Conservation (phyloP, 2,797 vertebrate genomes). For the Malurus splendens region DNA sequence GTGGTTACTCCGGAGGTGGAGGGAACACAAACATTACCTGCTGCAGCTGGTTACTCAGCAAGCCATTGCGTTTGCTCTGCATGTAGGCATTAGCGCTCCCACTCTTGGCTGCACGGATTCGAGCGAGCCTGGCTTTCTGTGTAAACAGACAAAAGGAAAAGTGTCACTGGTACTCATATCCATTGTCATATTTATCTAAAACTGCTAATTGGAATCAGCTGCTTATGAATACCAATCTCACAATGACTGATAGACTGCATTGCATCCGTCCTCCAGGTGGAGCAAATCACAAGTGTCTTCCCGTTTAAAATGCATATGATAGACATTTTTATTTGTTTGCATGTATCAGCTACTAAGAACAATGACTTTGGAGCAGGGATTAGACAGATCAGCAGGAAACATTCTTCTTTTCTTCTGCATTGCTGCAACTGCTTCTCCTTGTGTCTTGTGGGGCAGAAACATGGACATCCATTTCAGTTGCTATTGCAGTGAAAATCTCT, state of each 20-base stretch:
- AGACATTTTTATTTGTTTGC: slow-evolving; percentile 6
- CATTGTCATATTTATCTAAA: slow-evolving; percentile 8
- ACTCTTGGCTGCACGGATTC: slow-evolving; percentile 90
- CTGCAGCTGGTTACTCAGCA: slow-evolving; percentile 87
- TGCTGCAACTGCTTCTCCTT: neutral
- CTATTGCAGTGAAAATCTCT: neutral
- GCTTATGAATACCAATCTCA: neutral
- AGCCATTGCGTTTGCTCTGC: slow-evolving; percentile 96
- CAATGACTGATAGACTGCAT: neutral
- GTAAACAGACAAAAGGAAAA: slow-evolving; percentile 53
- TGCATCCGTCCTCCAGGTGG: neutral
- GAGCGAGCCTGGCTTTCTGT: slow-evolving; percentile 95
- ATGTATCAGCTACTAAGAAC: neutral
- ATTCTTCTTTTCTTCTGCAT: neutral
- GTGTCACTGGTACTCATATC: neutral
- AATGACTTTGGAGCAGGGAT: neutral
- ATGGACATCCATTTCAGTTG: neutral
- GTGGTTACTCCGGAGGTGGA: neutral
- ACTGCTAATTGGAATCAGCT: slow-evolving; percentile 16
- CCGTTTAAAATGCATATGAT: neutral
- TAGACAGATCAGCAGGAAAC: neutral
- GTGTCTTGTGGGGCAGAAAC: neutral
- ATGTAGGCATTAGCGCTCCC: slow-evolving; percentile 96
- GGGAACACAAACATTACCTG: slow-evolving; percentile 44
- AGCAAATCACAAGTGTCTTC: neutral